Evolutionary conservation across 2,888 invertebrate genomes (phyloP), one percentile per base, ranked within the genome.

Genomic region (Tryphoninae sp.): DNA sequence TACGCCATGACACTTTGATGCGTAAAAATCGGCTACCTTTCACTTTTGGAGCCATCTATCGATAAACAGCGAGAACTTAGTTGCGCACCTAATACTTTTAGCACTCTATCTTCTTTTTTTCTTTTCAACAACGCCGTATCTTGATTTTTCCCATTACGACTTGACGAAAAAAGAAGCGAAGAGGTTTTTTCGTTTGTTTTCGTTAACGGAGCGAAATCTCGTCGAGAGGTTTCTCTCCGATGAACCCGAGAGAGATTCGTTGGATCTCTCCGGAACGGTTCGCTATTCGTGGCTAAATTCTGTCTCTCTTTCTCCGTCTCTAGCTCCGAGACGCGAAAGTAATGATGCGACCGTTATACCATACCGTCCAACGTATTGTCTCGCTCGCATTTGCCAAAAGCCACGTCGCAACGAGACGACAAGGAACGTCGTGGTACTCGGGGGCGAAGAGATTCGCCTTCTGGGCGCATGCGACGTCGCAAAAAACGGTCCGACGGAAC

Each of bases 301-400:
- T n/a, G n/a, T 72, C 51, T 49, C 55, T 22, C 58, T 55, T 6
- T 45, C 22, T 53, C 64, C 19, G 6, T 6, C n/a, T 16, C 22
- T 16, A 22, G 23, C 65, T 23, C 49, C 11, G 26, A 23, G 67
- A 78, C 67, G 77, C 65, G 87, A 88, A 90, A 89, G 87, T 90
- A 90, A 90, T 88, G 89, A 89, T 86, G 86, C 88, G 85, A 86
- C 87, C 88, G 88, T 90, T 89, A 89, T 90, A 90, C 89, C 88
- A 87, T 87, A 89, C 87, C 86, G 86, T 88, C 61, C 89, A 90
- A 89, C 88, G 90, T 88, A 90, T 89, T 87, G 87, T 89, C 84
- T 86, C 86, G 87, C 86, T 88, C 40, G 89, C 87, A 88, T 72
- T 88, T 86, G 87, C 86, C 88, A 86, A 65, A 74, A 84, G 85